phyloP scores from a whole-genome alignment of 2,113 vertebrate genomes.

The Xiphophorus hellerii region DNA sequence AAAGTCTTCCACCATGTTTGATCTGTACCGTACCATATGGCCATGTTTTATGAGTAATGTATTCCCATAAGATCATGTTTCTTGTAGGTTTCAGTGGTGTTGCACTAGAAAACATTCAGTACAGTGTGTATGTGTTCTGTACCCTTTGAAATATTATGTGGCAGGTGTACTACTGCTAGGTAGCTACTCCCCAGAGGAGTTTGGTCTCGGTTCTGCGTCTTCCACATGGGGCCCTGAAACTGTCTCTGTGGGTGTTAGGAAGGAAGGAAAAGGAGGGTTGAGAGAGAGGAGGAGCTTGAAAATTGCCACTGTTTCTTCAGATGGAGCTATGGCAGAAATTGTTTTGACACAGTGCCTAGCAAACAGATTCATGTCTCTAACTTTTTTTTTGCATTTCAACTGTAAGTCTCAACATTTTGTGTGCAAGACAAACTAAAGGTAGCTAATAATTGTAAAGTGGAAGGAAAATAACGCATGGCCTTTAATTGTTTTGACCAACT shows the following conservation, averaged over 20 bases:
- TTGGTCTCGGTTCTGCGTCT: constrained; percentile 48
- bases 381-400: neutral
- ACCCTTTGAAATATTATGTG: constrained; percentile 60
- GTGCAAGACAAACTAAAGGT: neutral
- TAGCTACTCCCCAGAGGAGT: constrained; percentile 63
- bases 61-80: constrained; percentile 61
- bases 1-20: constrained; percentile 46
- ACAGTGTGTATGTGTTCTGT: constrained; percentile 50
- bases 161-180: constrained; percentile 60
- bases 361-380: neutral
- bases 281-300: constrained; percentile 35
- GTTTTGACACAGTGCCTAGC: constrained; percentile 45
- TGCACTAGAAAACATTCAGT: constrained; percentile 26
- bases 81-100: constrained; percentile 33
- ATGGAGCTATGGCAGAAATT: constrained; percentile 48
- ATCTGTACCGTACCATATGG: constrained; percentile 41
- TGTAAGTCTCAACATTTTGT: neutral
- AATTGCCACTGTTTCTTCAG: constrained; percentile 73
- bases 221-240: constrained; percentile 55
- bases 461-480: neutral
- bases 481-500: neutral
- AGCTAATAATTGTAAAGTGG: neutral
- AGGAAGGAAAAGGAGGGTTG: constrained; percentile 23
- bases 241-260: constrained; percentile 44
- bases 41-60: constrained; percentile 40